A percentile compares a stretch with the other conserved stretches of the same genome.
Evolutionary conservation across 2,797 vertebrate species (phyloP).

Genomic region (Anabacerthia variegaticeps): DNA sequence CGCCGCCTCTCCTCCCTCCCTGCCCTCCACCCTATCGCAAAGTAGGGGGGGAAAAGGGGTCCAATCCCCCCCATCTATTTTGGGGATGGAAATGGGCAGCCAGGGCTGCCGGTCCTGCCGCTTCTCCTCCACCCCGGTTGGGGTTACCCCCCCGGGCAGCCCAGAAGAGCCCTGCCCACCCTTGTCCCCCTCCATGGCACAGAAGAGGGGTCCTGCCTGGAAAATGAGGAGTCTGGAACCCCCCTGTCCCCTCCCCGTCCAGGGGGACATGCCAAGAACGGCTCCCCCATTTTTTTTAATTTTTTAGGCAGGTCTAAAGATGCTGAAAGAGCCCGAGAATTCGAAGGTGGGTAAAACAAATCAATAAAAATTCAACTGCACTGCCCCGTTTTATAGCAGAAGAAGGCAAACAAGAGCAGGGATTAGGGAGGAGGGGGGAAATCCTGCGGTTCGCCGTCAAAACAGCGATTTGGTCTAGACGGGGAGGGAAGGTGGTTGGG

Average conservation of each 20-base stretch:
- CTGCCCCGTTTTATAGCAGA: not conserved
- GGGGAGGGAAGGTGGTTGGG: not conserved
- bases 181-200: not conserved
- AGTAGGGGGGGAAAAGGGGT: not conserved
- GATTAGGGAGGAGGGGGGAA: not conserved
- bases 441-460: constrained; percentile 3
- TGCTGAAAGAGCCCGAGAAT: constrained; percentile 7
- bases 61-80: not conserved
- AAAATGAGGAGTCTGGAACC: not conserved
- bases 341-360: constrained; percentile 68
- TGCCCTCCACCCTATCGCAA: not conserved
- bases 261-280: not conserved
- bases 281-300: not conserved
- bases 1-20: not conserved
- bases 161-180: not conserved
- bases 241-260: not conserved
- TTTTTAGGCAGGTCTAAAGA: not conserved
- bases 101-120: not conserved
- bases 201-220: not conserved
- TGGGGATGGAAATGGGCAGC: not conserved
- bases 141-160: not conserved
- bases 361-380: not conserved
- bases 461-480: constrained; percentile 45
- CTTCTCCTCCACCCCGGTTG: not conserved
- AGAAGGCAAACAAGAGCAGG: not conserved